These are phyloP conservation scores for Sus cebifrons DNA, from an alignment of 2,797 vertebrate species.

Conservation along the genomic window DNA sequence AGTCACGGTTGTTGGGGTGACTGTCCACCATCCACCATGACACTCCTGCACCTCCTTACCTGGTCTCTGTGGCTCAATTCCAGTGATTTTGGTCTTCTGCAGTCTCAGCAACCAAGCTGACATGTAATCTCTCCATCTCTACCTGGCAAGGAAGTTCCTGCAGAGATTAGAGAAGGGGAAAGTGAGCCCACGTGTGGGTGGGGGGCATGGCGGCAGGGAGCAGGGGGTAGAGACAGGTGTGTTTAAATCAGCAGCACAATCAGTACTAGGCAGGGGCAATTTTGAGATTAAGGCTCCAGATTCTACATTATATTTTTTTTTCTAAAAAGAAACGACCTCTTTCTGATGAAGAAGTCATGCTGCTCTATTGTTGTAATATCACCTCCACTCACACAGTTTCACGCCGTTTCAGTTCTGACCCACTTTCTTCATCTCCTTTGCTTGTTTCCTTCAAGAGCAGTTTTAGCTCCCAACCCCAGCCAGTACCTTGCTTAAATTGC, in stretches of 20 bases:
- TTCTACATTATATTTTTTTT: constrained; percentile 73
- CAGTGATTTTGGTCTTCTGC: background rate
- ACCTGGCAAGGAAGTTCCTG: background rate
- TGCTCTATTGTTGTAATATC: constrained; percentile 85
- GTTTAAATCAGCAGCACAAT: constrained; percentile 53
- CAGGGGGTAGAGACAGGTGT: background rate
- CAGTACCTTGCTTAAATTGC: constrained; percentile 90
- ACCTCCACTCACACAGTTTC: constrained; percentile 80
- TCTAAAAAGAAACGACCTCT: constrained; percentile 87
- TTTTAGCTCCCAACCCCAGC: constrained; percentile 88
- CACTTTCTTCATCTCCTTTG: constrained; percentile 87
- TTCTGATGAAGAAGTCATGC: constrained; percentile 86
- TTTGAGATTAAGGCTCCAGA: constrained; percentile 85
- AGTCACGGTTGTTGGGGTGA: fast-evolving
- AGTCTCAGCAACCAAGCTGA: background rate
- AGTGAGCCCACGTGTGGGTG: background rate
- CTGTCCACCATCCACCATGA: background rate
- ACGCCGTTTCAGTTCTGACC: constrained; percentile 85
- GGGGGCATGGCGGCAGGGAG: background rate
- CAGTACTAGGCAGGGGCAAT: constrained; percentile 51
- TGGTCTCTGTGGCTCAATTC: background rate
- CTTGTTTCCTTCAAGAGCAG: constrained; percentile 89
- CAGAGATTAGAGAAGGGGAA: background rate
- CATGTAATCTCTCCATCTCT: background rate
- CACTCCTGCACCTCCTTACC: background rate